Evolutionary conservation across 2,888 invertebrate species (phyloP).

Genomic region (Axea sp.): DNA sequence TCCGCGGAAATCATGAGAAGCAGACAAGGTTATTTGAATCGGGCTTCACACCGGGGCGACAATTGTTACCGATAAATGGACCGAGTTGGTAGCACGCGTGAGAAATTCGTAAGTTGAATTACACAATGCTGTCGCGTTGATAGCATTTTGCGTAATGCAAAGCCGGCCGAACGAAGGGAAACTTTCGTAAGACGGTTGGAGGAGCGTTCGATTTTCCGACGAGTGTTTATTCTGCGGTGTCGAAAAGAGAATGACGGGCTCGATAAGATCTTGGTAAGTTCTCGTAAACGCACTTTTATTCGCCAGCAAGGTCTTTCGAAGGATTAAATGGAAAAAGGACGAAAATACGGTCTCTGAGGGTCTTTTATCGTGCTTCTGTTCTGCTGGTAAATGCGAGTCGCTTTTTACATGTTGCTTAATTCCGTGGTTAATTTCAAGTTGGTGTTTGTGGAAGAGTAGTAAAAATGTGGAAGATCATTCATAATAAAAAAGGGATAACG

Average conservation of each 20-base stretch:
- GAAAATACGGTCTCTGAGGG: constrained; percentile 20
- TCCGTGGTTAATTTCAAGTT: no score
- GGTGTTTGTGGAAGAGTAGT: no score
- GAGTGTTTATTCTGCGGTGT: constrained; percentile 39
- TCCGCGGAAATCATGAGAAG: no score
- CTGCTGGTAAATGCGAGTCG: no score
- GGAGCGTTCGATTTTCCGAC: constrained; percentile 32
- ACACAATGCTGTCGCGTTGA: constrained; percentile 31
- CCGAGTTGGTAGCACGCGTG: constrained; percentile 3
- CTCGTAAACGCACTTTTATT: constrained; percentile 56
- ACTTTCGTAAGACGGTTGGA: constrained; percentile 36
- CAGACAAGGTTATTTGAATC: no score
- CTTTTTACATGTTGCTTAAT: no score
- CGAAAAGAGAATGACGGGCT: constrained; percentile 46
- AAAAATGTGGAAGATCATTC: no score
- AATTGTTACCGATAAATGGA: no score
- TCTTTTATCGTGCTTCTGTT: constrained; percentile 9
- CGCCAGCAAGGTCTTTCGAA: constrained; percentile 13
- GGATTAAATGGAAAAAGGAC: constrained; percentile 13
- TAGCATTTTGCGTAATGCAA: constrained; percentile 45
- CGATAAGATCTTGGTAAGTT: constrained; percentile 45
- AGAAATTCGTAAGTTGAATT: constrained; percentile 15
- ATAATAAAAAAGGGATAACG: no score
- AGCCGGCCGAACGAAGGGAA: constrained; percentile 20
- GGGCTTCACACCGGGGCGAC: no score